Percentiles rank a stretch among this genome's conserved stretches.
These are phyloP conservation scores for Leptodirus hochenwartii DNA, from an alignment of 2,888 invertebrate species.

Conservation along the genomic window DNA sequence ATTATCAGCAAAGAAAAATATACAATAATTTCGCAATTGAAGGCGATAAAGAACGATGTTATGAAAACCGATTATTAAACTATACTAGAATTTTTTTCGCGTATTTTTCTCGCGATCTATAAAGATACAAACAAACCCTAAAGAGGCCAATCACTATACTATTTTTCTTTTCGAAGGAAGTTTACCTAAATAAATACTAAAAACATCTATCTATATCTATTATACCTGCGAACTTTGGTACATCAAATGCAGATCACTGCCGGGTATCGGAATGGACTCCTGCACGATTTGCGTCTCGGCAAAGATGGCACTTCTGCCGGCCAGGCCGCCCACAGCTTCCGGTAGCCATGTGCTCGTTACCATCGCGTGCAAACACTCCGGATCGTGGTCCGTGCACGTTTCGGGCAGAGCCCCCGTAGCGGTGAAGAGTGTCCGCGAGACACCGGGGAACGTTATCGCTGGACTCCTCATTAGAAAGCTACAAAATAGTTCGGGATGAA, in stretches of 20 bases:
- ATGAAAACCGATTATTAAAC: no score
- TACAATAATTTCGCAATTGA: no score
- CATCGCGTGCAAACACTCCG: constrained; percentile 66
- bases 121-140: no score
- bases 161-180: no score
- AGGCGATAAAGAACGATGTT: no score
- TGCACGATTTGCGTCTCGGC: constrained; percentile 94
- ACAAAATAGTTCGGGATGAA: no score
- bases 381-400: constrained; percentile 73
- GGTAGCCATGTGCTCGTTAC: constrained; percentile 83
- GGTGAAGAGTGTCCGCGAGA: constrained; percentile 33
- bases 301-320: constrained; percentile 66
- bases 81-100: no score
- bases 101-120: no score
- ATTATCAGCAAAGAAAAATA: no score
- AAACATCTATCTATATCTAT: no score
- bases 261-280: constrained; percentile 86
- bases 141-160: no score
- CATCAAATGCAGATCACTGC: constrained; percentile 81
- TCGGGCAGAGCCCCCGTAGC: constrained; percentile 32
- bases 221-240: constrained; percentile 93
- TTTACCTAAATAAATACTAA: no score
- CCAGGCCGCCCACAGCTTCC: constrained; percentile 70
- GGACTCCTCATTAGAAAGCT: constrained; percentile 24
- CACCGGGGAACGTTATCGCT: constrained; percentile 34